A percentile compares a stretch with the other conserved stretches of the same genome.
Evolutionary conservation across 2,888 invertebrate species (phyloP).

Genomic region (Amiota minor): DNA sequence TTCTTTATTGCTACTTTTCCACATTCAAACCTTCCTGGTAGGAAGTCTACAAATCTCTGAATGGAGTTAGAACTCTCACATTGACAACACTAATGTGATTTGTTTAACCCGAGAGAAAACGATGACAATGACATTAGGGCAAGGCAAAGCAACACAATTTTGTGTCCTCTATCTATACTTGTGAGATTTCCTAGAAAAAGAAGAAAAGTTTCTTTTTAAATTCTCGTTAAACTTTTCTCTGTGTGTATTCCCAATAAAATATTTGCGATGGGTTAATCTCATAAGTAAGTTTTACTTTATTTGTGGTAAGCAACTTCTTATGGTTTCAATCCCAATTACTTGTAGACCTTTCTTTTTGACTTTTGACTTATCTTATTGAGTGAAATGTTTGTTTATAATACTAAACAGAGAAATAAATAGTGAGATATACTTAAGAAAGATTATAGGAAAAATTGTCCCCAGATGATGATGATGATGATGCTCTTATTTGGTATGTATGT

Average conservation of each 20-base stretch:
- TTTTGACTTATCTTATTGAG: constrained; percentile 33
- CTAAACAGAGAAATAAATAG: not conserved
- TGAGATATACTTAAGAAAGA: not conserved
- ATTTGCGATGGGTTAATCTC: not conserved
- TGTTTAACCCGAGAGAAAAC: constrained; percentile 51
- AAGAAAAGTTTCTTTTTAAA: constrained; percentile 54
- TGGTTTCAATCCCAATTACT: not conserved
- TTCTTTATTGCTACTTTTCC: constrained; percentile 52
- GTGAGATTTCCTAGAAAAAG: too few relatives aligned
- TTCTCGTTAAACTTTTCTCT: constrained; percentile 43
- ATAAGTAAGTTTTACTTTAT: not conserved
- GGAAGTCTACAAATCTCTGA: not conserved
- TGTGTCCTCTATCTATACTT: too few relatives aligned
- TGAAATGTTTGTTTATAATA: constrained; percentile 46
- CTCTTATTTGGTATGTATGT: too few relatives aligned
- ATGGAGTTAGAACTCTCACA: constrained; percentile 50
- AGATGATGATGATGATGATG: not conserved
- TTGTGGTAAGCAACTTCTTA: not conserved
- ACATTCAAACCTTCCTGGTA: constrained; percentile 15
- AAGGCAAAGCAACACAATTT: too few relatives aligned
- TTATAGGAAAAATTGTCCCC: constrained; percentile 6
- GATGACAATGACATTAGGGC: too few relatives aligned
- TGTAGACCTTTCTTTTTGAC: not conserved
- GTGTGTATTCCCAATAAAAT: constrained; percentile 5
- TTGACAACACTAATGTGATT: constrained; percentile 57